These are phyloP conservation scores for Drosophila picticornis DNA, from an alignment of 2,888 invertebrate species.

Conservation along the genomic window DNA sequence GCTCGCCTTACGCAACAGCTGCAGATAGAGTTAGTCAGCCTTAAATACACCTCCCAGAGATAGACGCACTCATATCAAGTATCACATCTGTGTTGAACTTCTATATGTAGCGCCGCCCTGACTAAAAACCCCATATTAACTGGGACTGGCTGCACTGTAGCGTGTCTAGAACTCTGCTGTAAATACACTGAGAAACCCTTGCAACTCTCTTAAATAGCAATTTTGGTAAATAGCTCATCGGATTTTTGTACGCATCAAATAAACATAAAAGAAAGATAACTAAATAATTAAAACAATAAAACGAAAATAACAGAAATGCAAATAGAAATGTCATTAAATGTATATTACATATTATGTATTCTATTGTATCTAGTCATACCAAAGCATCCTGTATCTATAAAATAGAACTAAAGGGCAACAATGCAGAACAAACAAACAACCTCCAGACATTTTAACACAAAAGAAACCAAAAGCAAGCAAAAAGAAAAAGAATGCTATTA, in stretches of 20 bases:
- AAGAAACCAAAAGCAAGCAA: constrained; percentile 30
- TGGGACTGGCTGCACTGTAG: constrained; percentile 50
- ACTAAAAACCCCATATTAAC: constrained; percentile 35
- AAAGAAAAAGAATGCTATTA: constrained; percentile 35
- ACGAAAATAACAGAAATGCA: constrained; percentile 20
- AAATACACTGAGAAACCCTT: constrained; percentile 46
- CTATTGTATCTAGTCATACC: constrained; percentile 50
- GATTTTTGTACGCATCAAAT: constrained; percentile 55
- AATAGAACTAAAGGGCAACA: constrained; percentile 36
- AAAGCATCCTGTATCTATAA: constrained; percentile 45
- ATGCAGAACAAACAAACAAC: constrained; percentile 25
- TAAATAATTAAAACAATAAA: constrained; percentile 17
- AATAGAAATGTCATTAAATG: constrained; percentile 35
- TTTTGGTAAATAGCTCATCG: constrained; percentile 37
- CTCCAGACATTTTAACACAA: constrained; percentile 50
- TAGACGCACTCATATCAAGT: constrained; percentile 17
- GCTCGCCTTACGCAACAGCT: constrained; percentile 22
- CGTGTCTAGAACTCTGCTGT: constrained; percentile 48
- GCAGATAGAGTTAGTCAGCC: constrained; percentile 13
- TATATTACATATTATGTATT: constrained; percentile 43
- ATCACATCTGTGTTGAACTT: constrained; percentile 25
- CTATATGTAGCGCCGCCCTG: constrained; percentile 1
- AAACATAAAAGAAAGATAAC: constrained; percentile 17
- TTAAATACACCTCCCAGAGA: not conserved
- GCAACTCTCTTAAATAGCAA: constrained; percentile 28